These are phyloP conservation scores for Drosophila acutilabella DNA, from an alignment of 2,888 invertebrate genomes.

Conservation along the genomic window DNA sequence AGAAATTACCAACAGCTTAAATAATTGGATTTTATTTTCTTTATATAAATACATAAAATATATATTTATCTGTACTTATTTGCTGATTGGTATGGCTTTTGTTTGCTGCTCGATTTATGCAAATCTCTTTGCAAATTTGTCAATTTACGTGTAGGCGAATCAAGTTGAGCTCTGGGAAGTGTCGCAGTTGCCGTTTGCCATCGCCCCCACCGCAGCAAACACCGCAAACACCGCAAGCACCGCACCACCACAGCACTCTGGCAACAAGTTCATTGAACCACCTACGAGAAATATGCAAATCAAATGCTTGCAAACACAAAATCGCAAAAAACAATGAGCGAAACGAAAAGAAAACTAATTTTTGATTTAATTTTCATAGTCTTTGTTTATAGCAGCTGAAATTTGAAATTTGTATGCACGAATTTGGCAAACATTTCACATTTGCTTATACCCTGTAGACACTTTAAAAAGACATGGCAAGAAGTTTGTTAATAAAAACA, in stretches of 20 bases:
- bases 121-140: conserved; percentile 73
- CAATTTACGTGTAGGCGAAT: conserved; percentile 71
- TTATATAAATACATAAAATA: not conserved
- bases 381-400: conserved; percentile 53
- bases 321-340: conserved; percentile 48
- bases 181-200: conserved; percentile 39
- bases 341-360: conserved; percentile 67
- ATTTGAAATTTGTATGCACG: conserved; percentile 46
- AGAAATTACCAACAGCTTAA: conserved; percentile 15
- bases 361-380: conserved; percentile 67
- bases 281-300: conserved; percentile 80
- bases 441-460: conserved; percentile 33
- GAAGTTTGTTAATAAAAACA: not conserved
- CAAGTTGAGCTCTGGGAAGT: conserved; percentile 49
- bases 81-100: conserved; percentile 51
- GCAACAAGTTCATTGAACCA: conserved; percentile 78
- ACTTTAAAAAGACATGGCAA: not conserved
- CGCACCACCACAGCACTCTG: conserved; percentile 30
- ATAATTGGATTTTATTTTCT: not conserved
- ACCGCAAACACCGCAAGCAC: conserved; percentile 19
- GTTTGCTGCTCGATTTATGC: conserved; percentile 57
- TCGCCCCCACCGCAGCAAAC: conserved; percentile 37
- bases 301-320: conserved; percentile 60
- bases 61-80: conserved; percentile 16
- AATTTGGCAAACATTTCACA: conserved; percentile 35